These are phyloP conservation scores for Menura novaehollandiae DNA, from an alignment of 2,113 vertebrate species.

Conservation along the genomic window DNA sequence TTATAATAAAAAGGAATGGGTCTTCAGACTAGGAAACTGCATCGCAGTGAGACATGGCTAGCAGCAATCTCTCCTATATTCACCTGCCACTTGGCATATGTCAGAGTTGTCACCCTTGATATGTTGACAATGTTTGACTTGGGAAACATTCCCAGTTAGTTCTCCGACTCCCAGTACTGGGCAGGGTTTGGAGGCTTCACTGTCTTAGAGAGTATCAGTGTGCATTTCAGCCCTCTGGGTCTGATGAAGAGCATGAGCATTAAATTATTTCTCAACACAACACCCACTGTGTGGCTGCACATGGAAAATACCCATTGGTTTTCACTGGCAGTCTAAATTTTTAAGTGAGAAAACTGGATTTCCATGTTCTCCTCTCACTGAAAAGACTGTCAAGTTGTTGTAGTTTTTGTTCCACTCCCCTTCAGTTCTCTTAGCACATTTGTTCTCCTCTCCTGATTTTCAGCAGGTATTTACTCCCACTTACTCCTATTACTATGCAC, in stretches of 20 bases:
- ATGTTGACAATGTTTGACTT: background rate
- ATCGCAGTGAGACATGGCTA: background rate
- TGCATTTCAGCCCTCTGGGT: background rate
- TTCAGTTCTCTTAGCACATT: background rate
- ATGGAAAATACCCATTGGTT: background rate
- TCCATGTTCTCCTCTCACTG: background rate
- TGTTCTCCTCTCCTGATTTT: background rate
- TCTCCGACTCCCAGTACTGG: background rate
- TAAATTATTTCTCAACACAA: background rate
- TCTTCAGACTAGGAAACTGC: background rate
- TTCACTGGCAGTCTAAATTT: background rate
- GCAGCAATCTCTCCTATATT: background rate
- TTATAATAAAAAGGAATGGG: background rate
- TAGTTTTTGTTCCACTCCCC: background rate
- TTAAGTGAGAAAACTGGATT: background rate
- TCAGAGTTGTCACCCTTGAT: background rate
- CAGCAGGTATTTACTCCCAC: background rate
- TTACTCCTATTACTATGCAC: background rate
- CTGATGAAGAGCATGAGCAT: background rate
- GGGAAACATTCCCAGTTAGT: background rate
- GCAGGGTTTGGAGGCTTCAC: background rate
- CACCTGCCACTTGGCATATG: background rate
- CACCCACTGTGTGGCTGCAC: background rate
- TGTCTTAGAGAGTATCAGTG: background rate
- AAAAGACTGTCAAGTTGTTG: background rate